Evolutionary conservation across 2,113 vertebrate genomes (phyloP).

Genomic region (Platanista minor): DNA sequence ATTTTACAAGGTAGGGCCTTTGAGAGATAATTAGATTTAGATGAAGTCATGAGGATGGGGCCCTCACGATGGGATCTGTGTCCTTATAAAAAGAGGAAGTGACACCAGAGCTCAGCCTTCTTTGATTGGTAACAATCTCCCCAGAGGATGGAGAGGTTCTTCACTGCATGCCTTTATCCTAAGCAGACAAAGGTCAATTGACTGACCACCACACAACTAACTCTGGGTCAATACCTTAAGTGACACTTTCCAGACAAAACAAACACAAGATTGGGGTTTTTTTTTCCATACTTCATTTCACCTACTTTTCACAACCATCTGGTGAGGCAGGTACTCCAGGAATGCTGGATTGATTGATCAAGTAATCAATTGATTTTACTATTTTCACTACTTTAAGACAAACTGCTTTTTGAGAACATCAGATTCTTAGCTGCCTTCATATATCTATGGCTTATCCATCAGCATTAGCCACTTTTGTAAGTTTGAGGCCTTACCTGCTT

Average conservation of each 20-base stretch:
- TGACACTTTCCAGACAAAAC: conserved; percentile 20
- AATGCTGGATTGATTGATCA: conserved; percentile 26
- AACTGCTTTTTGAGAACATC: neutral
- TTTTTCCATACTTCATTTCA: conserved; percentile 16
- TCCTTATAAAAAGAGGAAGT: neutral
- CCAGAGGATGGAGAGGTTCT: neutral
- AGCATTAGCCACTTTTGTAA: neutral
- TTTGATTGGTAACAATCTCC: neutral
- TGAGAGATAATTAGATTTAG: neutral
- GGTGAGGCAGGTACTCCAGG: neutral
- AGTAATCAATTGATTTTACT: conserved; percentile 30
- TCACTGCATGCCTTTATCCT: neutral
- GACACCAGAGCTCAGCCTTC: neutral
- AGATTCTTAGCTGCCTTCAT: neutral
- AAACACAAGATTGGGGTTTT: neutral
- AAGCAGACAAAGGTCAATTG: neutral
- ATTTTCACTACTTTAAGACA: conserved; percentile 23
- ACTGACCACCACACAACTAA: neutral
- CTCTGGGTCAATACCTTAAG: conserved; percentile 6
- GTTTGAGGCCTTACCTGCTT: neutral
- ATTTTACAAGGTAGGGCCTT: neutral
- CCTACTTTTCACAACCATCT: conserved; percentile 27
- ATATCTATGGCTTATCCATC: neutral
- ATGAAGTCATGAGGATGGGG: neutral
- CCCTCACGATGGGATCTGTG: neutral